Percentiles rank a stretch among this genome's conserved stretches.
phyloP scores from a whole-genome alignment of 2,888 invertebrate genomes.

The Agonum fuliginosum region DNA sequence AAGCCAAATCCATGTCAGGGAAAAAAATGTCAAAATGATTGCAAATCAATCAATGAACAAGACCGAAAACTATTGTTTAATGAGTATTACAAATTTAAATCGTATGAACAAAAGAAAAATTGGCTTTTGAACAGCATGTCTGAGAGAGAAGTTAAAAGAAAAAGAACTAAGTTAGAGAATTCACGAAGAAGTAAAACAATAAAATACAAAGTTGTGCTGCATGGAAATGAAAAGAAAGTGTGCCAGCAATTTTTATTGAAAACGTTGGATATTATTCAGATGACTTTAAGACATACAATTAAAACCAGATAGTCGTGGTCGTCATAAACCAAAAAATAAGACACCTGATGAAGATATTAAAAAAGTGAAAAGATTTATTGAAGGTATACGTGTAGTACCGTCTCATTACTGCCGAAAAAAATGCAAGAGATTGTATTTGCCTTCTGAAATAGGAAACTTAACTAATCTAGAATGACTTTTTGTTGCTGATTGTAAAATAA shows the following conservation, averaged over 20 bases:
- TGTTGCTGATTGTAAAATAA: neutral
- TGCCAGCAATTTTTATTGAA: constrained; percentile 51
- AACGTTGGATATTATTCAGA: constrained; percentile 52
- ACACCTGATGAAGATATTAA: constrained; percentile 47
- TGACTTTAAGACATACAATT: constrained; percentile 26
- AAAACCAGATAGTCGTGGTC: neutral
- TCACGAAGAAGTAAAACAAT: neutral
- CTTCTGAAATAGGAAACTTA: neutral
- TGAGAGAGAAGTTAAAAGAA: neutral
- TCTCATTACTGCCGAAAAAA: constrained; percentile 57
- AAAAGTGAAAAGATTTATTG: constrained; percentile 56
- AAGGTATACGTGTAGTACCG: constrained; percentile 58
- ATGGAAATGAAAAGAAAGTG: neutral
- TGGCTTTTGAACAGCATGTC: neutral
- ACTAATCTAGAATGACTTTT: neutral
- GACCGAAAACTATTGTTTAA: neutral
- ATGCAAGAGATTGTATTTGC: constrained; percentile 47
- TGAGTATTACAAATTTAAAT: neutral
- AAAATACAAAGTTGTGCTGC: neutral
- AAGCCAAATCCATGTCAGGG: neutral
- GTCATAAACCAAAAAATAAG: constrained; percentile 41
- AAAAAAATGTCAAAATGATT: constrained; percentile 1
- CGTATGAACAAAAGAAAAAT: neutral
- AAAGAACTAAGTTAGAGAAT: neutral
- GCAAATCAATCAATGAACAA: neutral